Evolutionary conservation across 2,888 invertebrate species (phyloP), one percentile per base, ranked within the genome.

Genomic region (Ectropis crepuscularia): DNA sequence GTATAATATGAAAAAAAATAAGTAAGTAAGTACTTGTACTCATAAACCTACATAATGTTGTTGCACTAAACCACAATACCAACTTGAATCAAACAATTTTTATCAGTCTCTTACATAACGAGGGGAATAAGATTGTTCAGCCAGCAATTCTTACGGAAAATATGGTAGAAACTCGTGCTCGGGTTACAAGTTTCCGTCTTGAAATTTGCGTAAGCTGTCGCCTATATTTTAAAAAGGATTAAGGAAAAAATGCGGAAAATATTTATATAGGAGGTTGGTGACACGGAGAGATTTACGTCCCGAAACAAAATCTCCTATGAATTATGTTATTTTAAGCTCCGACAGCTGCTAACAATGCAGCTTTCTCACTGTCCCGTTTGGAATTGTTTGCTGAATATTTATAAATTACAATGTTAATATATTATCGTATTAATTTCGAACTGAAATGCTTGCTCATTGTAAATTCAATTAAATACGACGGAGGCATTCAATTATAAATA

Each of bases 331-430:
- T 83, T 81, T 81, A 80, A 79, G 77, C 73, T 70, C 81, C 78
- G 86, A 86, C 87, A 87, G 83, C 83, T 84, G 84, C 82, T 84
- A 82, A 85, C 85, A 87, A 88, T 87, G 83, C 83, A 82, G 82
- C 80, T 81, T 84, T 82, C 82, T 81, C 79, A 77, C 78, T 80
- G 83, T 80, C 77, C 70, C 72, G 73, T 77, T 76, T 74, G 75
- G 76, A 79, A 65, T 57, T 65, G 58, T 64, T 68, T 49, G 58
- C 63, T 61, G 63, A 60, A 61, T 63, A 61, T 57, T 53, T 60
- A 63, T 49, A 11, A 43, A 61, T 53, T 50, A 48, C 51, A 57
- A 64, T 57, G 54, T 55, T 46, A 55, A 50, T 51, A 16, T 57
- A 51, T 55, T 7, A 50, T 50, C n/a, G 39, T 37, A 58, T 16